A percentile compares a stretch with the other conserved stretches of the same genome.
Conservation (phyloP, 2,888 invertebrate genomes). For the Serrognathus titanus region DNA sequence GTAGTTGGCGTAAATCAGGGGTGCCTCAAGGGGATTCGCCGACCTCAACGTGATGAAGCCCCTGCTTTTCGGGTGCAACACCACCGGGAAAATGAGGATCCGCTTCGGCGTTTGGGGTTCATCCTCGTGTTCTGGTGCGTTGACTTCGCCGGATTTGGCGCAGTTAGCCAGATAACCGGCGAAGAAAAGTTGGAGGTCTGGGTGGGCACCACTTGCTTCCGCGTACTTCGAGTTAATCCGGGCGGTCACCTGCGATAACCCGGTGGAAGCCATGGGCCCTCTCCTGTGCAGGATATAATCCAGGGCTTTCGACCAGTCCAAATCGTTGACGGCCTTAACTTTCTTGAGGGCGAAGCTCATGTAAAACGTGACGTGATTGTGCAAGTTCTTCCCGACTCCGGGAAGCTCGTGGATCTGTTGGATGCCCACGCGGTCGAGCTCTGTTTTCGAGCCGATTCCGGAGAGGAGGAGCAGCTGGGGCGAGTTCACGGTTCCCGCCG, state of each 20-base stretch:
- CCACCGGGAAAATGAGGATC: slow-evolving; percentile 56
- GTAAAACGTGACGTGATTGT: slow-evolving; percentile 64
- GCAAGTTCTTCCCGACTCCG: slow-evolving; percentile 67
- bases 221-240: slow-evolving; percentile 61
- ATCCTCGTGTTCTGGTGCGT: slow-evolving; percentile 44
- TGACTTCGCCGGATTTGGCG: slow-evolving; percentile 51
- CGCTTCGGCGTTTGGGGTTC: slow-evolving; percentile 39
- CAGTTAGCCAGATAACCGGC: slow-evolving; percentile 63
- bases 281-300: slow-evolving; percentile 59
- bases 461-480: slow-evolving; percentile 65
- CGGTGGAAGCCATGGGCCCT: slow-evolving; percentile 64
- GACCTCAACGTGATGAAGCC: slow-evolving; percentile 63
- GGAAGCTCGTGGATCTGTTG: slow-evolving; percentile 60
- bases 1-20: slow-evolving; percentile 77
- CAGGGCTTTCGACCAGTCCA: slow-evolving; percentile 61
- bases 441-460: slow-evolving; percentile 63
- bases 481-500: slow-evolving; percentile 64
- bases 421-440: slow-evolving; percentile 58
- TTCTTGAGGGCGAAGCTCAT: slow-evolving; percentile 56
- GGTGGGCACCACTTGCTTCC: slow-evolving; percentile 57
- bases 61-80: slow-evolving; percentile 64
- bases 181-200: slow-evolving; percentile 67
- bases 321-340: slow-evolving; percentile 52
- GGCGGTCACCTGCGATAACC: slow-evolving; percentile 66
- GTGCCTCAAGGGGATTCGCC: slow-evolving; percentile 65